phyloP scores from a whole-genome alignment of 2,113 vertebrate species.

The Catagonus wagneri region DNA sequence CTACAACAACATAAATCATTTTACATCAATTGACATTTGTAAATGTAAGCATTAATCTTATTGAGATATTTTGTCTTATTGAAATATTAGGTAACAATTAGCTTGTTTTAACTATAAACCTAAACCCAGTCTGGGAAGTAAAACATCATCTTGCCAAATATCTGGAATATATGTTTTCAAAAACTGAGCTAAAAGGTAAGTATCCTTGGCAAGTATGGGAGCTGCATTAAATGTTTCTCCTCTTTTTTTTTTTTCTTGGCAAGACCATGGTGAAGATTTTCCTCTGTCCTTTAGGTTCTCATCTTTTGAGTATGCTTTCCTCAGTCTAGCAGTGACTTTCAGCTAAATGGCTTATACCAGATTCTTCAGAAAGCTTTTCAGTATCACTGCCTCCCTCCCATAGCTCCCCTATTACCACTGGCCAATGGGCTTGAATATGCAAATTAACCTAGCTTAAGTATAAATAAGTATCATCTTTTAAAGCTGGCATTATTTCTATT shows the following conservation, averaged over 20 bases:
- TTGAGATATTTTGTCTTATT: neutral
- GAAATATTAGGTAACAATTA: neutral
- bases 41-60: neutral
- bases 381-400: neutral
- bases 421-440: neutral
- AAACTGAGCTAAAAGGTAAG: neutral
- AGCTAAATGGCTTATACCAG: neutral
- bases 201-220: neutral
- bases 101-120: neutral
- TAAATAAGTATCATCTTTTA: slow-evolving; percentile 8
- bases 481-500: neutral
- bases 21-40: neutral
- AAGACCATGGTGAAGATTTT: neutral
- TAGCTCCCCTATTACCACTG: neutral
- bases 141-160: neutral
- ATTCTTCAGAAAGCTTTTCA: neutral
- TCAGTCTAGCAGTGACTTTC: neutral
- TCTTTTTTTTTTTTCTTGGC: neutral
- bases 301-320: neutral
- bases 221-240: neutral
- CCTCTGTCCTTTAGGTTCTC: neutral
- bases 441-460: neutral
- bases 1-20: neutral
- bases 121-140: neutral
- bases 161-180: neutral